A percentile compares a stretch with the other conserved stretches of the same genome.
Evolutionary conservation across 64 coral and sea anemone species (phyloP).

Genomic region (Dendrophyllia cribrosa): DNA sequence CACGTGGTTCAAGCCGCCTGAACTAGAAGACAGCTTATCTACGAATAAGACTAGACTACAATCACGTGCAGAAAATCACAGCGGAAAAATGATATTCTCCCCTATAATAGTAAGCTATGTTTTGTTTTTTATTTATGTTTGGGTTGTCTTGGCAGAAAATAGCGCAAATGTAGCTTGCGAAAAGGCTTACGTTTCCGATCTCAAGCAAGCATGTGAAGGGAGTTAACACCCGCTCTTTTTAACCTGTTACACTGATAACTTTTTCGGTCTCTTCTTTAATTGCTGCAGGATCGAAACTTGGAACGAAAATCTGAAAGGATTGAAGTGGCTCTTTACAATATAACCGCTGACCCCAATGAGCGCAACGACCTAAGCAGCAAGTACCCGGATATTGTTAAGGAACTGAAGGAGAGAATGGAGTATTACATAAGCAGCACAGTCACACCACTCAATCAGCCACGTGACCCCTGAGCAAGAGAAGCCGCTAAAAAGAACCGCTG

Average conservation of each 20-base stretch:
- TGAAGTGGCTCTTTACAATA: slow-evolving; percentile 58
- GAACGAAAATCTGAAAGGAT: background rate
- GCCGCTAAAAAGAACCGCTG: slow-evolving; percentile 29
- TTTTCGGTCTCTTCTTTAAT: background rate
- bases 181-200: too few relatives aligned
- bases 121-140: background rate
- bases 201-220: background rate
- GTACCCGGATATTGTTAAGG: slow-evolving; percentile 18
- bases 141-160: background rate
- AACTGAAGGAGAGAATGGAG: slow-evolving; percentile 18
- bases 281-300: background rate
- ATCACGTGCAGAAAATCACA: background rate
- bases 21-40: slow-evolving; percentile 4
- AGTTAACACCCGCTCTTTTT: background rate
- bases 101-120: background rate
- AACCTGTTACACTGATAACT: background rate
- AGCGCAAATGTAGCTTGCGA: background rate
- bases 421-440: slow-evolving; percentile 14
- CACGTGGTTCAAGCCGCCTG: slow-evolving; percentile 81
- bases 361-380: slow-evolving; percentile 32
- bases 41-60: background rate
- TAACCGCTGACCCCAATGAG: slow-evolving; percentile 59
- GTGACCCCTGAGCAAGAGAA: slow-evolving; percentile 34
- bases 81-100: background rate
- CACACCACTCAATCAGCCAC: background rate